Percentiles rank a stretch among this genome's conserved stretches.
Evolutionary conservation across 2,113 vertebrate species (phyloP).

Genomic region (Protobothrops mucrosquamatus): DNA sequence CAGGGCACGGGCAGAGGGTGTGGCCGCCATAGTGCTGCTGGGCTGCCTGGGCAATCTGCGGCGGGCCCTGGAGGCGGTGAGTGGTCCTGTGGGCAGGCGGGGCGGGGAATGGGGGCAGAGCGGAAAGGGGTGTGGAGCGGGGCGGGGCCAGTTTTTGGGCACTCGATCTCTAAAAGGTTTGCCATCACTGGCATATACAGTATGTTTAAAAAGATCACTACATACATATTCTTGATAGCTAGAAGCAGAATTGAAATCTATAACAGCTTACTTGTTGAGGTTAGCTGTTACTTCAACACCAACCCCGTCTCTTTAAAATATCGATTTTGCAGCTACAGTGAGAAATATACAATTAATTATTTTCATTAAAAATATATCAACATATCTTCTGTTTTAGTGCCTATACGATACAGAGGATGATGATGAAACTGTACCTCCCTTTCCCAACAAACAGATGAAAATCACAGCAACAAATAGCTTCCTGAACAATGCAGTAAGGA

Average conservation of each 20-base stretch:
- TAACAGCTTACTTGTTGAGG: neutral
- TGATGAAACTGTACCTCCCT: conserved; percentile 63
- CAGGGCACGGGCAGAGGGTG: too few species aligned
- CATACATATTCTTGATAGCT: neutral
- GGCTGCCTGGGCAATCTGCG: too few species aligned
- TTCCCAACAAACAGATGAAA: conserved; percentile 87
- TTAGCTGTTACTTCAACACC: neutral
- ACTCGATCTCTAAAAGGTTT: too few species aligned
- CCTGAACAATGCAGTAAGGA: conserved; percentile 78
- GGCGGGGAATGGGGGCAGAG: too few species aligned
- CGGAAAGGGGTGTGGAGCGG: too few species aligned
- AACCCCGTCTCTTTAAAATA: neutral
- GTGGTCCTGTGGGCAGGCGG: too few species aligned
- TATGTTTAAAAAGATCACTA: neutral
- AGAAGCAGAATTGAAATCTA: neutral
- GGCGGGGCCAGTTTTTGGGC: too few species aligned
- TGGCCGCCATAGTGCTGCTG: too few species aligned
- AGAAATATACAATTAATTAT: neutral
- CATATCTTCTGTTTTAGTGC: conserved; percentile 55
- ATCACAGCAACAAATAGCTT: conserved; percentile 76
- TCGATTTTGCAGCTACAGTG: neutral
- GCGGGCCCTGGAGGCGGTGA: too few species aligned
- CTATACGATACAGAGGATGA: conserved; percentile 73
- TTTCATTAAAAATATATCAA: neutral
- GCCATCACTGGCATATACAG: neutral